Conservation (phyloP, 2,797 vertebrate species). For the Gephyroberyx darwinii region DNA sequence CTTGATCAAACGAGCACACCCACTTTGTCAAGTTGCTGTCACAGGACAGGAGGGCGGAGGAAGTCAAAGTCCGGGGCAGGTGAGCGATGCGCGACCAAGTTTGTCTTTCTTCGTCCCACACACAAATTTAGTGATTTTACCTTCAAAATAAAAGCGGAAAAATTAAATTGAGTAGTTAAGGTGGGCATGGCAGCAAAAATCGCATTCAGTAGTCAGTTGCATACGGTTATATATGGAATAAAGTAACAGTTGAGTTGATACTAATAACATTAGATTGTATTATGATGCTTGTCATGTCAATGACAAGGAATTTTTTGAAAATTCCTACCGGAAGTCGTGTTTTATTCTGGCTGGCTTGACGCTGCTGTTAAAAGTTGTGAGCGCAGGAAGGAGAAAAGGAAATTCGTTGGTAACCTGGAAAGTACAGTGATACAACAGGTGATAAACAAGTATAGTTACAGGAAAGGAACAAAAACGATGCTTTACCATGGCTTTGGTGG, state of each 20-base stretch:
- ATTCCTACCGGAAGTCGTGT: accelerated
- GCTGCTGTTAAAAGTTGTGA: not conserved
- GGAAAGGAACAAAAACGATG: constrained; percentile 44
- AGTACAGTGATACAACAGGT: constrained; percentile 28
- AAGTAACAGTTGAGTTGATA: too few species aligned
- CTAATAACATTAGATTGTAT: too few species aligned
- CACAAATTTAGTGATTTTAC: accelerated
- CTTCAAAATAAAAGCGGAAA: constrained; percentile 58
- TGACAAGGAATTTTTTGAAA: constrained; percentile 61
- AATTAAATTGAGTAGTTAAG: too few species aligned
- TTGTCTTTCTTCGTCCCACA: not conserved
- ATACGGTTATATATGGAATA: too few species aligned
- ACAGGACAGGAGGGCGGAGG: constrained; percentile 76
- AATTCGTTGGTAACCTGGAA: constrained; percentile 48
- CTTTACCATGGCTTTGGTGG: constrained; percentile 79
- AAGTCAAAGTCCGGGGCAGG: constrained; percentile 68
- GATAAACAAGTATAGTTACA: constrained; percentile 19
- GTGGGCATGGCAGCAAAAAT: too few species aligned
- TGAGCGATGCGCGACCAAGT: constrained; percentile 33
- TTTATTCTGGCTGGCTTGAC: not conserved
- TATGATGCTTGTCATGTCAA: too few species aligned
- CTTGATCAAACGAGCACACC: constrained; percentile 78
- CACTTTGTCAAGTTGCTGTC: constrained; percentile 70
- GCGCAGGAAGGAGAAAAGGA: constrained; percentile 17
- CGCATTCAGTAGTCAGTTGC: too few species aligned